phyloP scores from a whole-genome alignment of 2,888 invertebrate genomes.

The Pristionchus arcanus region DNA sequence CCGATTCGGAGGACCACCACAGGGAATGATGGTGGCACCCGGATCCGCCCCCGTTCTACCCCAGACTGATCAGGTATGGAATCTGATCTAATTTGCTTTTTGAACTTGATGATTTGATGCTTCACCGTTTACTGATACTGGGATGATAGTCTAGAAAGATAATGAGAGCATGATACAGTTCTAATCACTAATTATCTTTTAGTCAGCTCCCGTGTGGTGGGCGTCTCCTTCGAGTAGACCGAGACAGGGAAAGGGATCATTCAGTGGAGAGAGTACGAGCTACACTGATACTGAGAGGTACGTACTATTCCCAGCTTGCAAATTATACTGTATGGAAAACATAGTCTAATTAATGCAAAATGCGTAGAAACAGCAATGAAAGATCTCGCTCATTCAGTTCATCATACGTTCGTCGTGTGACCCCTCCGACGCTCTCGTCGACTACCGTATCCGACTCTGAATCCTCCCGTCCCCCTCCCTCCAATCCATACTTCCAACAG shows the following conservation, averaged over 20 bases:
- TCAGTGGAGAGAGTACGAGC: constrained; percentile 7
- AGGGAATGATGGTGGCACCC: neutral
- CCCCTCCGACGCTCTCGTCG: constrained; percentile 29
- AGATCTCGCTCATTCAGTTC: neutral
- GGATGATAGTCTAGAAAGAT: neutral
- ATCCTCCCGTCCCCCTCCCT: neutral
- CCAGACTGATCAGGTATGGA: constrained; percentile 11
- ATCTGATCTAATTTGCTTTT: neutral
- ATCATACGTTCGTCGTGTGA: constrained; percentile 11
- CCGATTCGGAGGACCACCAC: neutral
- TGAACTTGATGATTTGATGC: neutral
- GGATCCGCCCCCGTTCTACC: constrained; percentile 50
- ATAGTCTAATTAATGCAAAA: neutral
- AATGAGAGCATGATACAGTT: neutral
- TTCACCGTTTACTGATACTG: neutral
- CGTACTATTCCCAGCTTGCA: too few species aligned
- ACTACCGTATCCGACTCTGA: constrained; percentile 39
- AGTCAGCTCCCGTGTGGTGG: constrained; percentile 38
- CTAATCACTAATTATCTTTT: neutral
- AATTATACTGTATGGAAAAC: neutral
- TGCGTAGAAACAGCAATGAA: neutral
- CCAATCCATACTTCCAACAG: neutral
- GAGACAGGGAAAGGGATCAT: constrained; percentile 23
- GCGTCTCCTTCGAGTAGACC: neutral
- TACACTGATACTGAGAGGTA: constrained; percentile 42